Base-by-base conservation (phyloP, 2,888 invertebrate genomes). In the Cheilosia scutellata region DNA sequence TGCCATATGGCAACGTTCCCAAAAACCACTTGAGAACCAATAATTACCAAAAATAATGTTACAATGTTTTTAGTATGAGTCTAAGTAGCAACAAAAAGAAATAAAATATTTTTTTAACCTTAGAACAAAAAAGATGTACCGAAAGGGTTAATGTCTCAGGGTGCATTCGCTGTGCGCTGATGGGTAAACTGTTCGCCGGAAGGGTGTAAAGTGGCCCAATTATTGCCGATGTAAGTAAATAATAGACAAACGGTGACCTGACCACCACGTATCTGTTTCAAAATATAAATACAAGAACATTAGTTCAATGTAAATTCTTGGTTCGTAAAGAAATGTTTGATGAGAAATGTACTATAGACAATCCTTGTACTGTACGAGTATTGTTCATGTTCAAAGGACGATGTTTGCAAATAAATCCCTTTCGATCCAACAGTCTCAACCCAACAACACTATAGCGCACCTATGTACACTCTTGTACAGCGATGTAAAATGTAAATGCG, bases 191-290 rank as follows among this genome's bases (percentile, higher is more conserved):
- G 75, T 95, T 95, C 0, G 98, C 98, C 98, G 98, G 98, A 89
- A 97, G 94, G 5, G 96, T 94, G 93, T 98, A 98, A 92, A 98
- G 97, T 68, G 95, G 94, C 0, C 95, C 95, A 89, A 98, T 98
- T 87, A 98, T 95, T 68, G 95, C 93, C 31, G 98, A 93, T 0
- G 98, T 98, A 62, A 98, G 93, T 5, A 96, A 94, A 93, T 98
- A 98, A 91, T 97, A 97, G 57, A 96, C 94, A 49, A 97, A 93
- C 78, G 96, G 96, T 95, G 89, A 93, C n/a, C n/a, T 94, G 89
- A 95, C 89, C 0, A 94, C 94, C 92, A 94, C 94, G 92, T 94
- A 94, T 89, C 95, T 95, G 90, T 33, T 78, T 79, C 72, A 62
- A 33, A 42, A 42, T 42, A 37, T 11, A 42, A 68, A 29, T 9